Base-by-base conservation (phyloP, 1,140 invertebrate species). In the Eueides isabella region DNA sequence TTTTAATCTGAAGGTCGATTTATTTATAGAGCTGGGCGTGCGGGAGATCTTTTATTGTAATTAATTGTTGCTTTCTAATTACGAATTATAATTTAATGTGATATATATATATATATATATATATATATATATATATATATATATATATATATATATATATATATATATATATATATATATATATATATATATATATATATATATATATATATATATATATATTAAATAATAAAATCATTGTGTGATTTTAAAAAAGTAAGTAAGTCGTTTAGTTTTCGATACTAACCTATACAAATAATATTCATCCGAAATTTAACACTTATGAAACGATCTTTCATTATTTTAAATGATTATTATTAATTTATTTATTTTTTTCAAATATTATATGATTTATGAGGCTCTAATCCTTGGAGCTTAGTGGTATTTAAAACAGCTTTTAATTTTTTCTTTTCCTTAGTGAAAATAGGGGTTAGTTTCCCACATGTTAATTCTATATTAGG, bases 1-100 rank as follows among this genome's bases (percentile, higher is more conserved):
- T 92, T 92, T 91, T 92, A 92, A 90, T 85, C 88, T 92, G 90
- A 92, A 92, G 91, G 91, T 92, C 91, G 90, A 80, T 87, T 86
- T 92, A 92, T 92, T 91, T 91, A 92, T 92, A 91, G 86, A 86
- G 74, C 75, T 77, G 78, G 85, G 80, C 80, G 86, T 77, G 77
- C 71, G 77, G 73, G 78, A 76, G 78, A 77, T 81, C 71, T 80
- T 62, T 77, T 75, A 82, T 85, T 86, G 81, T 86, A 84, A 87
- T 87, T 86, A 80, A 81, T 84, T 72, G 77, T 82, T 75, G 74
- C 73, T 71, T 68, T 81, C 48, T 78, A 80, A 76, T 77, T 78
- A 76, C 35, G 28, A 69, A 75, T 75, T 74, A 68, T 38, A 35
- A 64, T 71, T 12, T 64, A 71, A 44, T 64, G 41, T 35, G 12